Base-by-base conservation (phyloP, 2,888 invertebrate species). In the Melanostoma mellinum region DNA sequence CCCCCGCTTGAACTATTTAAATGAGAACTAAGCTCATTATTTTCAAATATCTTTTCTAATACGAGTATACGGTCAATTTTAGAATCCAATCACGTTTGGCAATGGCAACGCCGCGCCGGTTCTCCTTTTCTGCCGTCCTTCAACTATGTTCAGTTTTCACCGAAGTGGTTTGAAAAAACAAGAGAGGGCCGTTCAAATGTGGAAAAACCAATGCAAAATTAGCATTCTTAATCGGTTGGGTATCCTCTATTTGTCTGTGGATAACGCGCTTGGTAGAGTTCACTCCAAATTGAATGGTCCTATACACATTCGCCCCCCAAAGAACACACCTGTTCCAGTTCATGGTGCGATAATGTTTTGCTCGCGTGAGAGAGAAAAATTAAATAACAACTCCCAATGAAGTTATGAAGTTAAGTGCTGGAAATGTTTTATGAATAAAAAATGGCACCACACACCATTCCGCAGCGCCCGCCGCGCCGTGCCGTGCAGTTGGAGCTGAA, bases 351-450 rank as follows among this genome's bases (percentile, higher is more conserved):
- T 36, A 53, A 44, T 32, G 46, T 35, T 52, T 44, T 65, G n/a
- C 38, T 82, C 67, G 82, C 82, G 73, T 82, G 82, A 82, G 73
- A 53, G 68, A 46, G 9, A 53, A 48, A 63, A 73, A 82, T 82
- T 78, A 82, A 82, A 78, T 44, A 53, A 55, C 68, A 58, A 63
- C 9, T 44, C 69, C 53, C 56, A 68, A 77, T 68, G 58, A 46
- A 75, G 75, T 75, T 71, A 75, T 78, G 71, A 75, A 82, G 77
- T 68, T 73, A 82, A 77, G 67, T 73, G 68, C 40, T 68, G 73
- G 32, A 78, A 78, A 68, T 58, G 65, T 35, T 74, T 73, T 82
- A 82, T 82, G 77, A 82, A 82, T 82, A 82, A 73, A 77, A 56
- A 73, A 77, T 82, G 56, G 52, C 63, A 67, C 60, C 75, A 4